Evolutionary conservation across 2,888 invertebrate species (phyloP), one percentile per base, ranked within the genome.

Genomic region (Leptopilina myrica): DNA sequence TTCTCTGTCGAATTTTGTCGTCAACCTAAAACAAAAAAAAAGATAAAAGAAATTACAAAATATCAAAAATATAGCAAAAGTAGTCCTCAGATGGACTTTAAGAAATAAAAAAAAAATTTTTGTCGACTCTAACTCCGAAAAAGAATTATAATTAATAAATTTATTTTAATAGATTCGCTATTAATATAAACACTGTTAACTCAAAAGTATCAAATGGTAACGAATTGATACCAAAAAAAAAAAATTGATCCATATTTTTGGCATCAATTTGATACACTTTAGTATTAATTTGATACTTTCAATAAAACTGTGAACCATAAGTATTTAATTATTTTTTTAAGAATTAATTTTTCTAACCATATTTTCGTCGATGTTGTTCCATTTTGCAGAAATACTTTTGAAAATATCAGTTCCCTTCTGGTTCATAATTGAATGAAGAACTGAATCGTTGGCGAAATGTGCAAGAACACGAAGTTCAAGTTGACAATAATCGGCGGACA

Each of bases 401-500:
- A 98, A 98, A 53, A 98, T 95, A 92, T 98, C 98, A 14, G 94
- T 94, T 77, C 94, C 92, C 12, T 90, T 88, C 20, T 84, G 81
- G 66, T 92, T 93, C 94, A 96, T 95, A 64, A 96, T 95, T 65
- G 92, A 91, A 75, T 95, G 93, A 59, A 99, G 92, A 67, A 94
- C 93, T 8, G 92, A 85, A 92, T 99, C 99, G 83, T 94, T 93
- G 9, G 97, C 97, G 81, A 98, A 94, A 92, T 99, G 98, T 20
- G 99, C 97, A 86, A 99, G 92, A 80, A 99, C 95, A 85, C 99
- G 93, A 91, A 99, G 94, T 92, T 99, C 99, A 81, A 99, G 91
- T 92, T 99, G 99, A 86, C 98, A 98, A 92, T 98, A 99, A 93
- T 99, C 99, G 0, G 98, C 98, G 0, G 98, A 96, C 67, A 99